phyloP scores from a whole-genome alignment of 2,113 vertebrate genomes.

The Coptodon bakossiorum region DNA sequence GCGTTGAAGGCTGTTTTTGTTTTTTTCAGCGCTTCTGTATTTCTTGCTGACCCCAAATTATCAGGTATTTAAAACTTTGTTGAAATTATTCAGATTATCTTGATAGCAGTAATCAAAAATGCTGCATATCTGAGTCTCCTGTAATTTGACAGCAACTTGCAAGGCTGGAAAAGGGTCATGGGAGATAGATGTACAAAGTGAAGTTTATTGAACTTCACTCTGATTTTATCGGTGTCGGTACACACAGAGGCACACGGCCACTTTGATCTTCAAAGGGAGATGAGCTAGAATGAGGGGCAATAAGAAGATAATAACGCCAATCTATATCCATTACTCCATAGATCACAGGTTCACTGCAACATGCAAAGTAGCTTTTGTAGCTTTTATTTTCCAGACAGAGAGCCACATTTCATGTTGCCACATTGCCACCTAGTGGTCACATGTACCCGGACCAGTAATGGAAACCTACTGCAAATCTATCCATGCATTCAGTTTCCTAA shows the following conservation, averaged over 20 bases:
- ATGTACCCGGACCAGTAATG: background rate
- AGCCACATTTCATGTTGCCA: conserved; percentile 7
- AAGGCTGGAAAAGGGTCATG: background rate
- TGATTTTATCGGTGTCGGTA: conserved; percentile 59
- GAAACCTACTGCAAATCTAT: background rate
- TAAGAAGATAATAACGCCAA: conserved; percentile 65
- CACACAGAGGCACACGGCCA: conserved; percentile 39
- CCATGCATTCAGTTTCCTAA: background rate
- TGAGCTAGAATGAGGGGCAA: conserved; percentile 59
- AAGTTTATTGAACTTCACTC: conserved; percentile 66
- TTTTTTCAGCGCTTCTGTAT: background rate
- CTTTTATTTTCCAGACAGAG: background rate
- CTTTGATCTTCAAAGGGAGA: conserved; percentile 77
- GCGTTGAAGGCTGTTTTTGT: background rate
- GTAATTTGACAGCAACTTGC: background rate
- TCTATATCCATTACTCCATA: conserved; percentile 52
- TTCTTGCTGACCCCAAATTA: background rate
- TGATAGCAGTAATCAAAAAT: background rate
- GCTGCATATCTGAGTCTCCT: background rate
- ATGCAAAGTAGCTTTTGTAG: background rate
- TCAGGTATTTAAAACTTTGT: background rate
- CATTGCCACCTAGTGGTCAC: conserved; percentile 63
- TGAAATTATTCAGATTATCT: background rate
- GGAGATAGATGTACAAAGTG: conserved; percentile 25
- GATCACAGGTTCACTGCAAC: conserved; percentile 25